A percentile compares a stretch with the other conserved stretches of the same genome.
Evolutionary conservation across 2,113 vertebrate genomes (phyloP).

Genomic region (Sphyrna mokarran): DNA sequence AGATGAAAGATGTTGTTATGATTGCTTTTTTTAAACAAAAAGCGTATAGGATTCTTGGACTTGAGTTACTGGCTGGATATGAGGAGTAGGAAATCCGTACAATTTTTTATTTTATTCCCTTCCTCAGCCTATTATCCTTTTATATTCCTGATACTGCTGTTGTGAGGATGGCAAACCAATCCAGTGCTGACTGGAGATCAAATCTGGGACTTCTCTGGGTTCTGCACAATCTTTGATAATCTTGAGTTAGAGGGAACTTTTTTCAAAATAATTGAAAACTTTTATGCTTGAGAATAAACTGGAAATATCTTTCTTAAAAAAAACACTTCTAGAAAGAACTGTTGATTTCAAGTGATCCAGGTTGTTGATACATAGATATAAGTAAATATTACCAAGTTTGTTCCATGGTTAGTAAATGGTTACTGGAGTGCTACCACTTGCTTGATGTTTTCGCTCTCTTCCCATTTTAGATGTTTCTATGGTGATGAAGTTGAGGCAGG

Average conservation of each 20-base stretch:
- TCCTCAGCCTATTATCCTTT: background rate
- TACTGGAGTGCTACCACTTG: background rate
- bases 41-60: background rate
- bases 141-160: background rate
- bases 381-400: background rate
- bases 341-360: background rate
- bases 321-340: background rate
- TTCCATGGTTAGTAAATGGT: background rate
- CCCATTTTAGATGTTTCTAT: constrained; percentile 16
- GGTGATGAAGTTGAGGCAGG: constrained; percentile 20
- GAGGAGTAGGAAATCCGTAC: background rate
- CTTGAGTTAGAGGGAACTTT: background rate
- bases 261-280: background rate
- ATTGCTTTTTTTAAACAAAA: background rate
- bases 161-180: background rate
- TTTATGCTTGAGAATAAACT: background rate
- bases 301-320: background rate
- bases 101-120: background rate
- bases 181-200: background rate
- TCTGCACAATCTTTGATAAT: too few relatives aligned
- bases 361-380: background rate
- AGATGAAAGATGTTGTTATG: background rate
- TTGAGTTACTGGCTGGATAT: background rate
- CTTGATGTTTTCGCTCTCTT: background rate
- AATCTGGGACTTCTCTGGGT: background rate